Conservation (phyloP, 2,888 invertebrate species). For the Tuberolachnus salignus region DNA sequence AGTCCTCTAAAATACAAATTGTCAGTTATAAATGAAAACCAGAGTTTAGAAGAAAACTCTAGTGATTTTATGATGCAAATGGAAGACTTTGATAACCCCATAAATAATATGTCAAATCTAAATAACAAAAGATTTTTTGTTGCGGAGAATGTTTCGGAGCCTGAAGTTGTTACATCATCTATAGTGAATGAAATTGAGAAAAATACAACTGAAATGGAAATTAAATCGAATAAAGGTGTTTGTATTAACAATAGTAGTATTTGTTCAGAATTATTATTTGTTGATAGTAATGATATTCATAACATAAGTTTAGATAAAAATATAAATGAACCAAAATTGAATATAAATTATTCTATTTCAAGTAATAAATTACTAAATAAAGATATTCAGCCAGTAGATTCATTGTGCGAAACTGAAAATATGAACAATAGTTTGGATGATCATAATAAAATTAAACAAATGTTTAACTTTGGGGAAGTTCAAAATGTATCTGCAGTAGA, state of each 20-base stretch:
- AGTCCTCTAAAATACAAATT: background rate
- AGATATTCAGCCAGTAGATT: background rate
- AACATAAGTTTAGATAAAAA: background rate
- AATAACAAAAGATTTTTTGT: background rate
- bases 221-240: background rate
- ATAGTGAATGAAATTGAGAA: too few relatives aligned
- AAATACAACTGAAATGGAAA: background rate
- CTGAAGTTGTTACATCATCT: background rate
- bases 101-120: background rate
- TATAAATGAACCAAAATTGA: background rate
- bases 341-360: background rate
- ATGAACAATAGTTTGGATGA: background rate
- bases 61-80: background rate
- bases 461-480: background rate
- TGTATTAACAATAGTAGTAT: background rate
- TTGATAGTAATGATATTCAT: background rate
- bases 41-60: slow-evolving; percentile 31
- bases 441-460: background rate
- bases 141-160: background rate
- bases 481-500: background rate
- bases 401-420: background rate
- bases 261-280: background rate
- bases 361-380: background rate
- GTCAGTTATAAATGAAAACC: slow-evolving; percentile 36
- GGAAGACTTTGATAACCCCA: background rate